Base-by-base conservation (phyloP, 2,113 vertebrate genomes). In the Myotis yumanensis region DNA sequence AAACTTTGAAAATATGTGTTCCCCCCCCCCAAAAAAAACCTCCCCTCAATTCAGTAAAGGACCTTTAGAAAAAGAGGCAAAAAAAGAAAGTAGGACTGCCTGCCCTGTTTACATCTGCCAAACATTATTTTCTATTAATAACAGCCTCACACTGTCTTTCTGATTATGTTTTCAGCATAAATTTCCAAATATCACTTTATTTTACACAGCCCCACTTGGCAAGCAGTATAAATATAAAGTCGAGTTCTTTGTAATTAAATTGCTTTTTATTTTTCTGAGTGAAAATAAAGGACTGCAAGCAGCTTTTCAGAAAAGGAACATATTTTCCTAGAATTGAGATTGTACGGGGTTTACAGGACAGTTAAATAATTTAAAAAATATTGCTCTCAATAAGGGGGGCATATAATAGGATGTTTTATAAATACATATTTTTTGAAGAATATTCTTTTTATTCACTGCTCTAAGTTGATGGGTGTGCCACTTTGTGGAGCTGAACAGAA, bases 221-320 rank as follows among this genome's bases (percentile, higher is more conserved):
- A 93, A 94, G 54, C 7, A 79, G 81, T 71, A 32, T 46, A 3
- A 22, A 95, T 76, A 77, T 77, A 89, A 96, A 90, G 93, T 22
- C 3, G 10, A 86, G 7, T 54, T 18, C 66, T 96, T 92, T 96
- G 46, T 81, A 91, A 94, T 94, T 94, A 79, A 96, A 94, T 85
- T 86, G 32, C 1, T 72, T 96, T 85, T 91, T 83, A 95, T 86
- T 83, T 93, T 91, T 94, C 51, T 71, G 28, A 85, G 77, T 59
- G 23, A 80, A 96, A 96, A 93, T 94, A 46, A 46, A 91, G 52
- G 91, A 75, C 12, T 32, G 9, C 4, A 48, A 89, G 35, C 9
- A 83, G 64, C 43, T 87, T 92, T 86, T 86, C 1, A 66, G 90
- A 95, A 94, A 72, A n/a, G 30, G 25, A 91, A 87, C 15, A 4